Conservation (phyloP, 2,888 invertebrate genomes). For the Siphlonurus alternatus region DNA sequence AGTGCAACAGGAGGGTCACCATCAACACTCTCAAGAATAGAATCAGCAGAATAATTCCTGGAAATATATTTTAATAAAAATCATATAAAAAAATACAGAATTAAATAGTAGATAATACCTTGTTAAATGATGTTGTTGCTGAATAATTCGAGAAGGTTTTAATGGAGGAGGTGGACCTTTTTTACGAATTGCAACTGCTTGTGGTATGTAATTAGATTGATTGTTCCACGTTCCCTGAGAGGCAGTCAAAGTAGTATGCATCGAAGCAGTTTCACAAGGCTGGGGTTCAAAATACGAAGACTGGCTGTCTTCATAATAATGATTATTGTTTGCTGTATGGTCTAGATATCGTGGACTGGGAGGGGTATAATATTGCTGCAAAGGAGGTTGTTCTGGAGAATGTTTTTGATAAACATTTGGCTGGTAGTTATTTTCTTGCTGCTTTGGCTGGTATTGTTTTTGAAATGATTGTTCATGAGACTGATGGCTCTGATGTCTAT, state of each 20-base stretch:
- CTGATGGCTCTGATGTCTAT: background rate
- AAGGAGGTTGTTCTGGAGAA: background rate
- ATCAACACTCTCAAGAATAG: background rate
- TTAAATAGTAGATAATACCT: background rate
- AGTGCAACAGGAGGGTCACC: background rate
- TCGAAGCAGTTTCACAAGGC: background rate
- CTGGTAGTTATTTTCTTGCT: background rate
- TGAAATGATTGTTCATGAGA: background rate
- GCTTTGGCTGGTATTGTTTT: background rate
- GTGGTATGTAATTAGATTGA: background rate
- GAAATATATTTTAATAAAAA: background rate
- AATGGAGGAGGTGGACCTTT: background rate
- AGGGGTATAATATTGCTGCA: background rate
- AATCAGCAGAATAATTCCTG: constrained; percentile 1
- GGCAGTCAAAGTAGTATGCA: background rate
- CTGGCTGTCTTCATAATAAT: background rate
- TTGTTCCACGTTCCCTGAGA: background rate
- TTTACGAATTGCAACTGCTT: background rate
- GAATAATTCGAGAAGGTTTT: background rate
- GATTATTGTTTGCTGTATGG: background rate
- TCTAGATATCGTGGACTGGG: background rate
- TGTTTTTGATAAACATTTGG: background rate
- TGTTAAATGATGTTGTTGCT: background rate
- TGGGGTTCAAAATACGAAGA: background rate
- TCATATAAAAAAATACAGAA: background rate